These are phyloP conservation scores for Phengaris arion DNA, from an alignment of 2,888 invertebrate species.

Conservation along the genomic window DNA sequence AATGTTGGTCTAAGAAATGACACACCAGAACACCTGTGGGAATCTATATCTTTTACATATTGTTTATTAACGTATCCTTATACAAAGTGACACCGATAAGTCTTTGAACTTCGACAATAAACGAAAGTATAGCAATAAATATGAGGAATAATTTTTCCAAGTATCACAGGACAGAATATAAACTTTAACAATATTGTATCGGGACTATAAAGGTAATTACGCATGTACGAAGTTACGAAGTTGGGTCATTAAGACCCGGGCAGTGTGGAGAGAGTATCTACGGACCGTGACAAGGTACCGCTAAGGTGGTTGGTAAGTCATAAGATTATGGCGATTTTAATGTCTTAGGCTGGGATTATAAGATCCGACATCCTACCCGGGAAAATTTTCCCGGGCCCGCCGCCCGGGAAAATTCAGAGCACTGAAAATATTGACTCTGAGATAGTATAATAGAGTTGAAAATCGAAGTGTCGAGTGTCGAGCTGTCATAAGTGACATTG, in stretches of 20 bases:
- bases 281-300: conserved; percentile 60
- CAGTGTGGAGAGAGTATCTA: conserved; percentile 59
- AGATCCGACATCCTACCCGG: no score
- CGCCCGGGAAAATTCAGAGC: no score
- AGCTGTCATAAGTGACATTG: no score
- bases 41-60: no score
- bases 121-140: not conserved
- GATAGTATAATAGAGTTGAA: no score
- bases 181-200: conserved; percentile 41
- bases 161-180: not conserved
- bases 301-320: conserved; percentile 39
- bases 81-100: not conserved
- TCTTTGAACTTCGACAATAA: not conserved
- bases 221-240: conserved; percentile 70
- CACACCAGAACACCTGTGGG: no score
- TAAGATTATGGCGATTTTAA: conserved; percentile 34
- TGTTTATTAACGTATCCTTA: not conserved
- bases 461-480: no score
- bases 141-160: conserved; percentile 4
- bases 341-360: no score
- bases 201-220: conserved; percentile 59
- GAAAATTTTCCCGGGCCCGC: no score
- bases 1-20: no score
- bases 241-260: conserved; percentile 72
- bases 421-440: no score